Percentiles rank a stretch among this genome's conserved stretches.
Conservation (phyloP, 2,797 vertebrate genomes). For the Tokudaia muenninki region DNA sequence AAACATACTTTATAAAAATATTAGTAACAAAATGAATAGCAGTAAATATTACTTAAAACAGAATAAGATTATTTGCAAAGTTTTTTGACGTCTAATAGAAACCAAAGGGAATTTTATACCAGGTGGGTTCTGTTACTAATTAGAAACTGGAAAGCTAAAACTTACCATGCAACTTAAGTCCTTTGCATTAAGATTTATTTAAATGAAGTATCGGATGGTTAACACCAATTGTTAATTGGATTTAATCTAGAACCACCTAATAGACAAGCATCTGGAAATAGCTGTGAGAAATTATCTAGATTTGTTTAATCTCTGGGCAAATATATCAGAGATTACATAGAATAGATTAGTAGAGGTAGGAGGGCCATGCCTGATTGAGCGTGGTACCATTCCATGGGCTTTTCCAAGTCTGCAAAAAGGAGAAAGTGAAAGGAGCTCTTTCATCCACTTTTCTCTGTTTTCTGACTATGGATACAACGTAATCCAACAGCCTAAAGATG, state of each 20-base stretch:
- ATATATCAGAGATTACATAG: neutral
- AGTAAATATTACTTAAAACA: neutral
- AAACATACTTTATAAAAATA: constrained; percentile 2
- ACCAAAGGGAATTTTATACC: neutral
- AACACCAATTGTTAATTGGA: neutral
- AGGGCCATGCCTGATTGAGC: neutral
- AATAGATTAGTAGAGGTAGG: neutral
- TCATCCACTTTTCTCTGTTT: neutral
- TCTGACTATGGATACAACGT: neutral
- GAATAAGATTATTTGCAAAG: neutral
- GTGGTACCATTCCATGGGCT: neutral
- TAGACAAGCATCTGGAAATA: neutral
- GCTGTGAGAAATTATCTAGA: neutral
- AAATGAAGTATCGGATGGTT: neutral
- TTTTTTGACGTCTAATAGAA: neutral
- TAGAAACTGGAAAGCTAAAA: neutral
- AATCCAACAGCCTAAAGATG: neutral
- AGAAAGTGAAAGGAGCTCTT: neutral
- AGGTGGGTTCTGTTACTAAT: neutral
- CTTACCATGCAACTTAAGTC: neutral
- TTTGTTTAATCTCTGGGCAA: neutral
- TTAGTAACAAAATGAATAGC: neutral
- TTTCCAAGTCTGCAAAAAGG: neutral
- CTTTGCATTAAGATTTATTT: neutral
- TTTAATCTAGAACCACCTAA: neutral